Percentiles rank a stretch among this genome's conserved stretches.
These are phyloP conservation scores for Megalops atlanticus DNA, from an alignment of 2,113 vertebrate genomes.

Conservation along the genomic window DNA sequence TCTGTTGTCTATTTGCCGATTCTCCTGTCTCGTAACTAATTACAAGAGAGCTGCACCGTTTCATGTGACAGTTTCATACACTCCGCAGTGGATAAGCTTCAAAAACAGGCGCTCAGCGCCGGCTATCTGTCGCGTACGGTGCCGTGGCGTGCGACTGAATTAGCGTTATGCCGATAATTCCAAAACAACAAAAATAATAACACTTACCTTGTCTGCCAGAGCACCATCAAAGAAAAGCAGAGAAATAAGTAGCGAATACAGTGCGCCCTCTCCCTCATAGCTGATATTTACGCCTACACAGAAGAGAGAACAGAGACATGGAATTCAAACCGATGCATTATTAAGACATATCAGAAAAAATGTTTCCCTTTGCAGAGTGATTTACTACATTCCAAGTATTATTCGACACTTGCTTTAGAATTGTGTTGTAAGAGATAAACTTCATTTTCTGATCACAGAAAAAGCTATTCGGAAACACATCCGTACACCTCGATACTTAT, in stretches of 20 bases:
- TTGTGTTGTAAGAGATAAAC: neutral
- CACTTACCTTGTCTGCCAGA: slow-evolving; percentile 30
- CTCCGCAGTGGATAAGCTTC: neutral
- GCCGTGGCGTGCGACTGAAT: neutral
- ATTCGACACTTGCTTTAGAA: neutral
- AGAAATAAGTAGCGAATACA: slow-evolving; percentile 45
- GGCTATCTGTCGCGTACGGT: neutral
- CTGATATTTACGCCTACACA: slow-evolving; percentile 40
- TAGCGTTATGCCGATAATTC: neutral
- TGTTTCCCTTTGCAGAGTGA: neutral
- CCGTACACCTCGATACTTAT: neutral
- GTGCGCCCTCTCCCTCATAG: slow-evolving; percentile 62
- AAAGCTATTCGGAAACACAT: neutral
- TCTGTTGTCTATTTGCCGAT: neutral
- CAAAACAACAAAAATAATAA: neutral
- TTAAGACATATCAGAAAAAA: neutral
- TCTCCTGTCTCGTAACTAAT: neutral
- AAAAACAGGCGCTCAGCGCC: neutral
- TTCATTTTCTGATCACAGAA: neutral
- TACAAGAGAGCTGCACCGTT: neutral
- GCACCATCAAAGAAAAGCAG: slow-evolving; percentile 13
- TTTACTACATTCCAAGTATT: neutral
- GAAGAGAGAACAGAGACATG: slow-evolving; percentile 40
- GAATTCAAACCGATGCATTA: neutral
- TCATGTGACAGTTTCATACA: too few species aligned